Evolutionary conservation across 2,113 vertebrate genomes (phyloP).

Genomic region (Tyrannus savana): DNA sequence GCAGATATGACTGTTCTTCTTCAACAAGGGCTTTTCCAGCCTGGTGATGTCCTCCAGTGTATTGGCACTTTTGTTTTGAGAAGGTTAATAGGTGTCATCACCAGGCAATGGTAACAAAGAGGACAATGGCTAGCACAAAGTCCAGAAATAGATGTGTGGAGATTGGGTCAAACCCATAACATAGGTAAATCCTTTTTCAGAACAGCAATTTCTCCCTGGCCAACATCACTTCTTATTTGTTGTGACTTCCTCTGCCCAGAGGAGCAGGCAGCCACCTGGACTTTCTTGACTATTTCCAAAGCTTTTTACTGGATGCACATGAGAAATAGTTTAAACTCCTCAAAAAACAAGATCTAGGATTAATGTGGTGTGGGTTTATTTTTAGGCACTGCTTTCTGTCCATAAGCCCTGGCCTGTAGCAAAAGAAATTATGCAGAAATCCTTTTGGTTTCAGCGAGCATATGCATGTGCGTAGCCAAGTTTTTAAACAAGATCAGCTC

Average conservation of each 20-base stretch:
- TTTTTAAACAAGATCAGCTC: neutral
- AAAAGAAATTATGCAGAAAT: neutral
- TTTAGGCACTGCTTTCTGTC: neutral
- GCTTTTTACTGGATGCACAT: neutral
- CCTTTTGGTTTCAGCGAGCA: neutral
- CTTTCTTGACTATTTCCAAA: neutral
- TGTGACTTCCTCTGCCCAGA: neutral
- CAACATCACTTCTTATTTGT: neutral
- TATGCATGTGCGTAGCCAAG: fast-evolving
- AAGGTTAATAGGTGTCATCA: neutral
- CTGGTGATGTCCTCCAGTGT: neutral
- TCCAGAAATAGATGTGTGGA: neutral
- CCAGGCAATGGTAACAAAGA: neutral
- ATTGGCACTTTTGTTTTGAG: neutral
- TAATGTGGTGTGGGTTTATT: neutral
- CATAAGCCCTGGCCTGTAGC: neutral
- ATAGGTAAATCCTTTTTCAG: neutral
- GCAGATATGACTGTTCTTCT: neutral
- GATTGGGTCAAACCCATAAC: neutral
- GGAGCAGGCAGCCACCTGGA: neutral
- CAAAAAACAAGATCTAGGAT: neutral
- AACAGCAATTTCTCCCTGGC: neutral
- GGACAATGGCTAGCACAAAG: neutral
- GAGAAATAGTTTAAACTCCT: neutral
- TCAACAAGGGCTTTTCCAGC: neutral